Percentiles rank a stretch among this genome's conserved stretches.
phyloP scores from a whole-genome alignment of 2,888 invertebrate genomes.

The Lochmaea capreae region DNA sequence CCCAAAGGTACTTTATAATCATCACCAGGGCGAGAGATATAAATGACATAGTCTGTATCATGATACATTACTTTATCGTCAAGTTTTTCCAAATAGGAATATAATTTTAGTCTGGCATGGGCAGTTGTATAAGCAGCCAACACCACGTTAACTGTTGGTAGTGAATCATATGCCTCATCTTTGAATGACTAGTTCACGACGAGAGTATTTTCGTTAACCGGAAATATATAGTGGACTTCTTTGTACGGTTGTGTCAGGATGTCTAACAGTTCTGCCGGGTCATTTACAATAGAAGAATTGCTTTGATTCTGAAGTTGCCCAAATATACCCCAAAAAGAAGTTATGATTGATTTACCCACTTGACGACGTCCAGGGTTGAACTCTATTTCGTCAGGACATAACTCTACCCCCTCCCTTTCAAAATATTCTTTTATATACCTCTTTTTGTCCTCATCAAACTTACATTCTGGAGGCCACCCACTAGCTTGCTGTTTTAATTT shows the following conservation, averaged over 20 bases:
- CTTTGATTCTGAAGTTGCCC: too few species aligned
- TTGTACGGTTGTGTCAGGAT: slow-evolving; percentile 15
- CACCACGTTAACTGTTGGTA: slow-evolving; percentile 50
- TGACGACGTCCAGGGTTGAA: slow-evolving; percentile 41
- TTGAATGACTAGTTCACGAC: slow-evolving; percentile 46
- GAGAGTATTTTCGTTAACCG: slow-evolving; percentile 38
- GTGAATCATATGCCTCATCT: slow-evolving; percentile 41
- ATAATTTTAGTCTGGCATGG: slow-evolving; percentile 33
- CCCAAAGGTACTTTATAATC: slow-evolving; percentile 54
- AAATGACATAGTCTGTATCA: slow-evolving; percentile 60
- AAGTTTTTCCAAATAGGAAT: slow-evolving; percentile 52
- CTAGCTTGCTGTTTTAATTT: slow-evolving; percentile 50
- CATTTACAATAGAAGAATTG: too few species aligned
- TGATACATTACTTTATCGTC: slow-evolving; percentile 53
- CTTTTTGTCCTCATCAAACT: slow-evolving; percentile 30
- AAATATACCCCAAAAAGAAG: too few species aligned
- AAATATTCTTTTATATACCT: slow-evolving; percentile 40
- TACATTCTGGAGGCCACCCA: slow-evolving; percentile 47
- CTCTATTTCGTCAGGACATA: slow-evolving; percentile 27
- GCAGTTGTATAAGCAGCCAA: slow-evolving; percentile 49
- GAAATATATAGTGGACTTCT: slow-evolving; percentile 5
- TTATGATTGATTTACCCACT: slow-evolving; percentile 1
- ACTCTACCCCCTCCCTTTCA: slow-evolving; percentile 35
- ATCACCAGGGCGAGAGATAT: slow-evolving; percentile 34
- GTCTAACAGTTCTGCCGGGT: slow-evolving; percentile 3